A percentile compares a stretch with the other conserved stretches of the same genome.
These are phyloP conservation scores for Melanerpes formicivorus DNA, from an alignment of 2,113 vertebrate genomes.

Conservation along the genomic window DNA sequence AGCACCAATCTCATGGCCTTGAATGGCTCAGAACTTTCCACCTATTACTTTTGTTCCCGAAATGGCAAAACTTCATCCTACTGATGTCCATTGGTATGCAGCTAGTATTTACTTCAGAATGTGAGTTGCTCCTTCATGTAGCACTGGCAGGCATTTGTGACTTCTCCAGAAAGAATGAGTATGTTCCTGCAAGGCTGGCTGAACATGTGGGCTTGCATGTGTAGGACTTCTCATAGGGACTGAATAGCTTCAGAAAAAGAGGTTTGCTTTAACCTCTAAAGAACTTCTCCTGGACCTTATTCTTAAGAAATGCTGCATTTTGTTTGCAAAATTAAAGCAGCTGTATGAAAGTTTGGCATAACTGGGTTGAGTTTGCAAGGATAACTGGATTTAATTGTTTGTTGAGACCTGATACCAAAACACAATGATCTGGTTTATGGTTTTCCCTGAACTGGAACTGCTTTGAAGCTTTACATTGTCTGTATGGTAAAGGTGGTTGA, in stretches of 20 bases:
- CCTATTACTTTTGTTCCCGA: neutral
- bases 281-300: neutral
- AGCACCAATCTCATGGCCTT: neutral
- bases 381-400: neutral
- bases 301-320: neutral
- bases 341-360: neutral
- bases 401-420: neutral
- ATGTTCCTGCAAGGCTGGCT: neutral
- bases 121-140: neutral
- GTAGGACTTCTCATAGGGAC: neutral
- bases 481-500: neutral
- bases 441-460: neutral
- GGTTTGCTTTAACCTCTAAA: neutral
- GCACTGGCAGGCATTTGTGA: neutral
- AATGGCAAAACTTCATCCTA: neutral
- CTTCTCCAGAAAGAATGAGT: neutral
- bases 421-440: neutral
- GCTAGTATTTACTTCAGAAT: neutral
- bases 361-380: neutral
- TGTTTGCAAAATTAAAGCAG: neutral
- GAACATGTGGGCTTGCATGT: neutral
- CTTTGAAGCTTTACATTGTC: neutral
- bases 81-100: neutral
- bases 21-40: neutral
- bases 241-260: neutral